Conservation (phyloP, 2,888 invertebrate species). For the Syritta pipiens region DNA sequence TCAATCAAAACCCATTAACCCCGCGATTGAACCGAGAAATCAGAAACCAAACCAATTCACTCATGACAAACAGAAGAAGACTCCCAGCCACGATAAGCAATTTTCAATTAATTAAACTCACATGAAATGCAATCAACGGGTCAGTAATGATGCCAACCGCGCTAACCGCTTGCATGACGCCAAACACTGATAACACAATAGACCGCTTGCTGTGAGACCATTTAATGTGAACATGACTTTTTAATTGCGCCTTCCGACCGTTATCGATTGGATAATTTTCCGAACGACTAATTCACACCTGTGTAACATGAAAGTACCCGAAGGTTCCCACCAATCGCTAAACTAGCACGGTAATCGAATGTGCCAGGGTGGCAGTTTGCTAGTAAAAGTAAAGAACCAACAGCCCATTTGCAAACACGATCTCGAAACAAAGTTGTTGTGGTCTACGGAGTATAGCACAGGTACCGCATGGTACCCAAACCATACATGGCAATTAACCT, state of each 20-base stretch:
- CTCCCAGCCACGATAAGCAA: constrained; percentile 1
- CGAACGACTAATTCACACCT: constrained; percentile 43
- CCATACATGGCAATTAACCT: constrained; percentile 53
- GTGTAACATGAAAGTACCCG: constrained; percentile 3
- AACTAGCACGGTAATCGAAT: too few relatives aligned
- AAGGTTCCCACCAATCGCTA: too few relatives aligned
- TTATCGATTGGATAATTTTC: constrained; percentile 29
- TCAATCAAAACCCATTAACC: too few relatives aligned
- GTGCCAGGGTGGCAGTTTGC: background rate
- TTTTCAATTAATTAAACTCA: constrained; percentile 1
- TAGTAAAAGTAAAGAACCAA: background rate
- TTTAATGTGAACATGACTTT: too few relatives aligned
- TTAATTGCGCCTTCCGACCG: constrained; percentile 15
- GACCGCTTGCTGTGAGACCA: too few relatives aligned
- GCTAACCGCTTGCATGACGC: too few relatives aligned
- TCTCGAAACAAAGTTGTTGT: constrained; percentile 45
- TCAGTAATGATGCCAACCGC: constrained; percentile 5
- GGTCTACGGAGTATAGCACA: constrained; percentile 44
- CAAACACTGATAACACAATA: constrained; percentile 2
- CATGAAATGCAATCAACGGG: constrained; percentile 6
- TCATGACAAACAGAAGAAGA: background rate
- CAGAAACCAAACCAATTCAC: too few relatives aligned
- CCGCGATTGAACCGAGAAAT: background rate
- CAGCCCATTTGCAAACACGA: constrained; percentile 36
- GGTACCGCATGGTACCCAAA: constrained; percentile 49